Evolutionary conservation across 2,888 invertebrate genomes (phyloP).

Genomic region (Boloria selene): DNA sequence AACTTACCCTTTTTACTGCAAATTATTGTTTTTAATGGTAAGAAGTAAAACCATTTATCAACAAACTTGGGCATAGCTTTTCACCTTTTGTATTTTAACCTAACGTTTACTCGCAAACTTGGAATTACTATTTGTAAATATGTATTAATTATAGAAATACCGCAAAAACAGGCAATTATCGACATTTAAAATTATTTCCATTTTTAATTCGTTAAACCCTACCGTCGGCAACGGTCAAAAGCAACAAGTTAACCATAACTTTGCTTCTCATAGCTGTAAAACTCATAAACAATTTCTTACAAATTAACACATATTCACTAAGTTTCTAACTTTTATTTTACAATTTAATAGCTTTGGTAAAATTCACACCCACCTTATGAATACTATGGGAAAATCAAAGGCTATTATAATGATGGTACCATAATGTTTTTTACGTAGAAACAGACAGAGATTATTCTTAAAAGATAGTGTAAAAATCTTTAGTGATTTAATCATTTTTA

Average conservation of each 20-base stretch:
- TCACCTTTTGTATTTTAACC: constrained; percentile 1
- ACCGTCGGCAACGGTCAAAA: constrained; percentile 18
- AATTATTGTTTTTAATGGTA: no score
- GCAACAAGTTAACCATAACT: not conserved
- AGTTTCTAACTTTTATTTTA: constrained; percentile 15
- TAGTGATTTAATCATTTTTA: no score
- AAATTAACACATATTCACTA: constrained; percentile 22
- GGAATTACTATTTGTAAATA: constrained; percentile 9
- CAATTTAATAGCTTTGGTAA: constrained; percentile 17
- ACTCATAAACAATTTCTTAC: constrained; percentile 8
- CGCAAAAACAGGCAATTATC: constrained; percentile 9
- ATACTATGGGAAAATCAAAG: constrained; percentile 14
- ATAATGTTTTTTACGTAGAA: no score
- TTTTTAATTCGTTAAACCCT: not conserved
- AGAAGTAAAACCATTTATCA: no score
- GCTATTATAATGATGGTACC: not conserved
- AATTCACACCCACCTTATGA: constrained; percentile 18
- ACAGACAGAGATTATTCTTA: no score
- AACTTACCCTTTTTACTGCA: no score
- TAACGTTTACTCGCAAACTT: constrained; percentile 1
- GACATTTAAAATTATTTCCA: not conserved
- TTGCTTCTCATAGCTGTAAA: constrained; percentile 12
- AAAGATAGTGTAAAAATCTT: no score
- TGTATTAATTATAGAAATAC: constrained; percentile 2
- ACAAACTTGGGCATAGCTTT: not conserved